phyloP scores from a whole-genome alignment of 2,888 invertebrate species.

The Nephrotoma flavescens region DNA sequence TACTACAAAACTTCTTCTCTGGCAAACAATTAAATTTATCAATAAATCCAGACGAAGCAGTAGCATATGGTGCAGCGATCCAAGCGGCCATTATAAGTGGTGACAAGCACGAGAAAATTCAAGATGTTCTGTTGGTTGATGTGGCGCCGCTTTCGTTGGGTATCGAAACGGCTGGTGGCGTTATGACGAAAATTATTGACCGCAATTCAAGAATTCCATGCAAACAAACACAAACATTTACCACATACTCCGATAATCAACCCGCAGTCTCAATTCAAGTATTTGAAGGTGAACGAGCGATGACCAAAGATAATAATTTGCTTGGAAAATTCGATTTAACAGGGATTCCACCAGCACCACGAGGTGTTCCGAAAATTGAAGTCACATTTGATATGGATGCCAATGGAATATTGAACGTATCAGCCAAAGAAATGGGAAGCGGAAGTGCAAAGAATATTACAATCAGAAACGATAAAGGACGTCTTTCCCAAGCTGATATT shows the following conservation, averaged over 20 bases:
- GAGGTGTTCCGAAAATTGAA: conserved; percentile 79
- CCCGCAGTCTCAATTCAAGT: conserved; percentile 59
- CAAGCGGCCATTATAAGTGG: conserved; percentile 59
- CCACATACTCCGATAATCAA: conserved; percentile 71
- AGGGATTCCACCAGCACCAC: conserved; percentile 89
- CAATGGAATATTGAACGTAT: conserved; percentile 88
- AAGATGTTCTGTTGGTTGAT: conserved; percentile 56
- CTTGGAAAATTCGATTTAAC: conserved; percentile 94
- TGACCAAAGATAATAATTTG: conserved; percentile 91
- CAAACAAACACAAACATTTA: conserved; percentile 58
- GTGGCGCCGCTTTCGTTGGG: conserved; percentile 55
- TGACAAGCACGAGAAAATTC: conserved; percentile 54
- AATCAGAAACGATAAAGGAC: conserved; percentile 48
- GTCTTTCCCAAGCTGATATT: conserved; percentile 65
- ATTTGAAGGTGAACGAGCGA: conserved; percentile 67
- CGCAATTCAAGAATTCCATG: conserved; percentile 56
- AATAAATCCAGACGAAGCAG: conserved; percentile 70
- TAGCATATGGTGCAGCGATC: conserved; percentile 63
- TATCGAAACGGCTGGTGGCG: conserved; percentile 69
- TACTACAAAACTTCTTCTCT: conserved; percentile 61
- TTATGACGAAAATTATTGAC: conserved; percentile 63
- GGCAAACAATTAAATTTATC: conserved; percentile 56
- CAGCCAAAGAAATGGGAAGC: conserved; percentile 53
- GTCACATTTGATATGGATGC: conserved; percentile 78
- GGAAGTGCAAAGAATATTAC: conserved; percentile 60